phyloP scores from a whole-genome alignment of 2,113 vertebrate genomes.

The Pseudorhombus dupliciocellatus region DNA sequence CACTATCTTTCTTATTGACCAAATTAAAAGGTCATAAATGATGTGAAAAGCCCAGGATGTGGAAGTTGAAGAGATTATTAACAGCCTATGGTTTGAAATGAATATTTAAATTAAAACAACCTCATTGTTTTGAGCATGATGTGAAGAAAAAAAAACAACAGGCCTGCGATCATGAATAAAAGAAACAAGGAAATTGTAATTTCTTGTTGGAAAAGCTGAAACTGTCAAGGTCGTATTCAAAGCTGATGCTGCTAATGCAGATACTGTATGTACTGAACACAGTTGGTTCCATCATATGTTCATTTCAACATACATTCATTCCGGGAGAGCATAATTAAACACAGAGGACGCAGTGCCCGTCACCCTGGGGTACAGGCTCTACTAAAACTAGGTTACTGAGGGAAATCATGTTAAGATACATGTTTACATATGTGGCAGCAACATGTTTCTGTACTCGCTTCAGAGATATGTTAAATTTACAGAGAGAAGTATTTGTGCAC shows the following conservation, averaged over 20 bases:
- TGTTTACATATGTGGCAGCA: neutral
- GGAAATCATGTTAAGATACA: neutral
- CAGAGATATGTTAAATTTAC: neutral
- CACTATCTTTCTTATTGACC: too few relatives aligned
- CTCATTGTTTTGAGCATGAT: too few relatives aligned
- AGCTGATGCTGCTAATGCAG: neutral
- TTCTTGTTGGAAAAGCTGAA: slow-evolving; percentile 4
- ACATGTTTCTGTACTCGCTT: neutral
- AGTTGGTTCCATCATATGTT: neutral
- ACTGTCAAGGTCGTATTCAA: neutral
- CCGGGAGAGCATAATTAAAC: slow-evolving; percentile 35
- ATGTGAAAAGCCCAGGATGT: neutral
- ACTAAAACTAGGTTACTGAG: neutral
- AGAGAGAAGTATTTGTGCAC: too few relatives aligned
- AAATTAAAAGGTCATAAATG: too few relatives aligned
- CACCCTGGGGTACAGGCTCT: neutral
- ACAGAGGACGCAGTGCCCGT: neutral
- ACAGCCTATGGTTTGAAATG: neutral
- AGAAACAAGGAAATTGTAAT: neutral
- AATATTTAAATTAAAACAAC: too few relatives aligned
- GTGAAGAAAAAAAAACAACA: neutral
- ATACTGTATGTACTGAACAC: neutral
- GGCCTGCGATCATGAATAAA: slow-evolving; percentile 23
- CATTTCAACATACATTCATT: neutral
- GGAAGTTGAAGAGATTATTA: neutral